Evolutionary conservation across 1,140 invertebrate genomes (phyloP), one percentile per base, ranked within the genome.

Genomic region (Eriocheir sinensis): DNA sequence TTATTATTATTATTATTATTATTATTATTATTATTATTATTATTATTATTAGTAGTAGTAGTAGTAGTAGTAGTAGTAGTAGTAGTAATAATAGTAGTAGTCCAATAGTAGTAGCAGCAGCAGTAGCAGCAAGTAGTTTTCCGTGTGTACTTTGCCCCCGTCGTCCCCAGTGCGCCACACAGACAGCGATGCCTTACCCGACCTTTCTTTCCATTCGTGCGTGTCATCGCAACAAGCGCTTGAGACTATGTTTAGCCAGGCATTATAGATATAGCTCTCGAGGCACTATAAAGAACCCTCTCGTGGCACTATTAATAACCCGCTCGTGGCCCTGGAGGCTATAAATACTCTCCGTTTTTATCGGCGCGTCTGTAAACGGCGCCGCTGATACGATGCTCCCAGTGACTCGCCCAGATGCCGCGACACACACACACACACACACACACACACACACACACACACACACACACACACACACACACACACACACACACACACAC

Each of bases 71-170:
- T 72, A 72, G 60, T 72, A n/a, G 21, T 72, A 72, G 60, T 72
- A 72, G 60, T 72, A n/a, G 60, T 72, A n/a, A 8, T 72, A n/a
- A n/a, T 72, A n/a, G 60, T 72, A n/a, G 60, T 72, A n/a, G n/a
- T n/a, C n/a, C n/a, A n/a, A n/a, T n/a, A n/a, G 60, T n/a, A 72
- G 60, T 12, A 48, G 44, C 44, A 48, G 44, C 15, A 48, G 44
- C 15, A 15, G 60, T 72, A 6, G 60, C n/a, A 6, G 21, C 1
- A n/a, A n/a, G 60, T 72, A 21, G 27, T 72, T n/a, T 72, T 72
- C 21, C n/a, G 1, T 72, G 12, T 3, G 48, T n/a, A 9, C 48
- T 53, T 2, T 53, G 21, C 48, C 21, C 12, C 21, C 9, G n/a
- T 60, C 53, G 27, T 60, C 9, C 53, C 1, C 6, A 3, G 17